A percentile compares a stretch with the other conserved stretches of the same genome.
Conservation (phyloP, 2,888 invertebrate species). For the Dasysyrphus tricinctus region DNA sequence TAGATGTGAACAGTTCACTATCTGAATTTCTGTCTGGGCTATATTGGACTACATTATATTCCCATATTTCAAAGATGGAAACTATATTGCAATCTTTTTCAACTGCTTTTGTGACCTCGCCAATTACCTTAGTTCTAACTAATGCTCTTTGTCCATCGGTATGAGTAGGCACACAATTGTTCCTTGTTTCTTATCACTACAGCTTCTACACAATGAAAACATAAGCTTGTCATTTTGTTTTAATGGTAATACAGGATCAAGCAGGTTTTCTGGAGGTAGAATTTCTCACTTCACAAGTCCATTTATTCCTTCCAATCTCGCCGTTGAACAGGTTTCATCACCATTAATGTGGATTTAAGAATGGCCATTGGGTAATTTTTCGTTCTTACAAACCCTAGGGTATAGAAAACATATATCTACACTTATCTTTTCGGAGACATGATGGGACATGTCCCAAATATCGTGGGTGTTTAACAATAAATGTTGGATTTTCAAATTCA, state of each 20-base stretch:
- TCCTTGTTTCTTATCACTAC: background rate
- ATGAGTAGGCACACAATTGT: conserved; percentile 1
- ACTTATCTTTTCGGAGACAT: no score
- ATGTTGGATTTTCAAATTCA: no score
- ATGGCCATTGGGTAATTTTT: conserved; percentile 32
- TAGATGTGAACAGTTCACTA: conserved; percentile 76
- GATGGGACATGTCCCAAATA: no score
- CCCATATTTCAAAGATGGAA: no score
- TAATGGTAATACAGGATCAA: conserved; percentile 78
- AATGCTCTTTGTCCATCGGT: conserved; percentile 55
- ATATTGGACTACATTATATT: conserved; percentile 76
- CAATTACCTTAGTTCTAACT: conserved; percentile 79
- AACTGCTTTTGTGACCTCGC: conserved; percentile 75
- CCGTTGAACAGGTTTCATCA: background rate
- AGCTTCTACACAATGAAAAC: conserved; percentile 60
- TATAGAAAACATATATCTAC: conserved; percentile 78
- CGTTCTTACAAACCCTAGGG: conserved; percentile 76
- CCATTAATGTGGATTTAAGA: conserved; percentile 15
- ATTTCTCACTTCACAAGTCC: conserved; percentile 43
- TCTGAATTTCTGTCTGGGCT: conserved; percentile 22
- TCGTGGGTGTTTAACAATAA: no score
- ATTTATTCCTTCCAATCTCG: conserved; percentile 7
- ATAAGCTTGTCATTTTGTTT: conserved; percentile 76
- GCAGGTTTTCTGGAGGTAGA: conserved; percentile 69
- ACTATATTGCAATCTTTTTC: conserved; percentile 71